Evolutionary conservation across 2,888 invertebrate genomes (phyloP), one percentile per base, ranked within the genome.

Genomic region (Panzeria rudis): DNA sequence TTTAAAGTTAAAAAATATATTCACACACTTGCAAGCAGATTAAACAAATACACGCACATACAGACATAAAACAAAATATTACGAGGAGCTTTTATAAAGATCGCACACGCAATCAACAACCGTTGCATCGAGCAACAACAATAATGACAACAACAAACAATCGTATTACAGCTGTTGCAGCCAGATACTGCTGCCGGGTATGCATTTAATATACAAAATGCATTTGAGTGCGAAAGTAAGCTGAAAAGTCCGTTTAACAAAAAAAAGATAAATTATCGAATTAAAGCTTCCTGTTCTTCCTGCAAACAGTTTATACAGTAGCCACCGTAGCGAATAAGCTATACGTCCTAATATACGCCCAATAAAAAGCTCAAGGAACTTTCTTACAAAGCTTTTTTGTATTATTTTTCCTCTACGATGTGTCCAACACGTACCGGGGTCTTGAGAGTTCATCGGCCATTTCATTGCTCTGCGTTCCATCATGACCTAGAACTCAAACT

Each of bases 121-220:
- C 72, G 44, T 66, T 72, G 59, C 61, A 73, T 68, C 54, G 44
- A 72, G 29, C 20, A 66, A 66, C 50, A 41, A 38, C 11, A 15
- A 38, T 23, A 44, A 41, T 56, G 29, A 54, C 68, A 25, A 32
- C 29, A 73, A 68, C 64, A 66, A 56, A 71, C 59, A 66, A 83
- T 77, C 82, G 50, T 76, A 69, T 71, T 76, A 56, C 56, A 77
- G 71, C 62, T 71, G 77, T 83, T 68, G 52, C 25, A 47, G 23
- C 11, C 41, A 56, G 41, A 38, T 44, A 64, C 64, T 61, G 59
- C 23, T 56, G 32, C 56, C 56, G 17, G 38, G 35, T 8, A 54
- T 38, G 7, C 17, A 47, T 54, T 25, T 29, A 59, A 38, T 15
- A 13, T 3, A 52, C 3, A 9, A 17, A 17, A 8, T 50, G 8